Conservation (phyloP, 2,888 invertebrate species). For the Eupithecia insigniata region DNA sequence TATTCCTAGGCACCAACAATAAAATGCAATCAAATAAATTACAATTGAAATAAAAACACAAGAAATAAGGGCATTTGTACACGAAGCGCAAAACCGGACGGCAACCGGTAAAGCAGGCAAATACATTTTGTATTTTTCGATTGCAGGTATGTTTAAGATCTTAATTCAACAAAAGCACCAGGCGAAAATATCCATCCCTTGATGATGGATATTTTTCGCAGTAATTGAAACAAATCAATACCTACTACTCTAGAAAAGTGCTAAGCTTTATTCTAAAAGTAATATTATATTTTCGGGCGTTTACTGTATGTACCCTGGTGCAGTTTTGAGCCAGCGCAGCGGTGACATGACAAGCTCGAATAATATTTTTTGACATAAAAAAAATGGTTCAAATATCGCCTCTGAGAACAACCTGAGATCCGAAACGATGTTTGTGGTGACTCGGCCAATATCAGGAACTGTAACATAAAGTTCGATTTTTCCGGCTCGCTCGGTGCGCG, state of each 20-base stretch:
- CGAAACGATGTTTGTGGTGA: too few relatives aligned
- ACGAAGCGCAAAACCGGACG: not conserved
- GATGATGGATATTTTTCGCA: too few relatives aligned
- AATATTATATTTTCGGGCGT: too few relatives aligned
- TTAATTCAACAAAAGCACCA: not conserved
- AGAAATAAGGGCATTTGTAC: slow-evolving; percentile 27
- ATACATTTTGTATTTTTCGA: not conserved
- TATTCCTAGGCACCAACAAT: slow-evolving; percentile 28
- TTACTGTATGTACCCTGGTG: too few relatives aligned
- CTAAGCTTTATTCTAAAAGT: not conserved
- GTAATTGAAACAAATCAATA: not conserved
- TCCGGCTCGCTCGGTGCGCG: not conserved
- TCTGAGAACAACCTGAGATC: too few relatives aligned
- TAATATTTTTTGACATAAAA: too few relatives aligned
- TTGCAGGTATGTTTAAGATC: not conserved
- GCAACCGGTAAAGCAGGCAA: not conserved
- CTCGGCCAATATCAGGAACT: too few relatives aligned
- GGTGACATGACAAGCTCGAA: too few relatives aligned
- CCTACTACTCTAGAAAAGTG: too few relatives aligned
- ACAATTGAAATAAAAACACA: slow-evolving; percentile 32
- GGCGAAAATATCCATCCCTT: not conserved
- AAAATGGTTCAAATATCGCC: too few relatives aligned
- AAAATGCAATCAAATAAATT: slow-evolving; percentile 38
- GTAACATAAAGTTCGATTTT: not conserved
- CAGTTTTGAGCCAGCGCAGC: too few relatives aligned